Evolutionary conservation across 2,797 vertebrate species (phyloP), one percentile per base, ranked within the genome.

Genomic region (Sphenopsis melanotis): DNA sequence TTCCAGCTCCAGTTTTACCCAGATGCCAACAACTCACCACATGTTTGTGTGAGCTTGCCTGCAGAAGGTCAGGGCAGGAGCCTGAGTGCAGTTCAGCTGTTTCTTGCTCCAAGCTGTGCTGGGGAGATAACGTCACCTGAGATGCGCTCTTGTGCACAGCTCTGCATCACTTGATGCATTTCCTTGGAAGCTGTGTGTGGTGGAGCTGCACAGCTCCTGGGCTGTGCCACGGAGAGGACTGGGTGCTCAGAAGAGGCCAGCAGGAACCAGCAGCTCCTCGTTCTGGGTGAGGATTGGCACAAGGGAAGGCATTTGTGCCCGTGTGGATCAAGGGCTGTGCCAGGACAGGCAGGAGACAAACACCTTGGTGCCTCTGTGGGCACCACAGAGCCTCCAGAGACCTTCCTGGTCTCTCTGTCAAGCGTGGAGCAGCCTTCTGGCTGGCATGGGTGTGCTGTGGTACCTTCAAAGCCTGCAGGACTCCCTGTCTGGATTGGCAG

Each of bases 341-440:
- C 41, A 60, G 44, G 50, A 41, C 53, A 34, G 13, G 24, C 11
- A 34, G 65, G 64, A 47, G 53, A 47, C 32, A 66, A 15, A 0
- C 10, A 0, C 17, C 1, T 1, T 30, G 4, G 0, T 23, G 29
- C 20, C 79, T 20, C 47, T 3, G 2, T 1, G 2, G 39, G 56
- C 3, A 1, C 34, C 42, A 4, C 22, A 21, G 10, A 82, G 36
- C 72, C 78, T 42, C 50, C 20, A n/a, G 26, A n/a, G 42, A 52
- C 36, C 26, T 30, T 71, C 19, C 37, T 79, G 36, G 7, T 64
- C 4, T 75, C 32, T 72, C 37, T 78, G 26, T 55, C 56, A 47
- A 42, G 34, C 11, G 4, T 23, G 21, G 46, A 60, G 24, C 30
- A 39, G 20, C 27, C 29, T 68, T 21, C 47, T 81, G 0, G 0